Base-by-base conservation (phyloP, 2,797 vertebrate genomes). In the Caiman crocodilus region DNA sequence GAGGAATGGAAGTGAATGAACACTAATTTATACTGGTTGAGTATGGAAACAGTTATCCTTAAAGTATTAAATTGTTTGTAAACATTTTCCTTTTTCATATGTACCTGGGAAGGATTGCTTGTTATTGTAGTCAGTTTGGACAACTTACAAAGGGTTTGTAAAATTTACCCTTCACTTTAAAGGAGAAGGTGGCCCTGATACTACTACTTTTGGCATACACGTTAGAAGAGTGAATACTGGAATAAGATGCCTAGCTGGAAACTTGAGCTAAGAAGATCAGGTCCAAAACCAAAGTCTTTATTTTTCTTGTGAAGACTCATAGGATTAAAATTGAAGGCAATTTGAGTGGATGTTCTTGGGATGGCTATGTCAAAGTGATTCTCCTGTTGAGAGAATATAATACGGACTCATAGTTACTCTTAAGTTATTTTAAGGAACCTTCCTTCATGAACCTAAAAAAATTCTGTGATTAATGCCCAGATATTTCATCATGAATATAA, bases 401-500 rank as follows among this genome's bases (percentile, higher is more conserved):
- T 65, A 23, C 20, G 20, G 20, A 71, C 11, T 32, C 67, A 35
- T 7, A 35, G 5, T 59, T 79, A 23, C 9, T 65, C 30, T 8
- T 61, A 2, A 7, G 10, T 35, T 69, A 20, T 18, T 20, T 69
- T 71, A 71, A 71, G 21, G 35, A 42, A 71, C 59, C 1, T 0
- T 73, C 42, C 71, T 80, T 80, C 63, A 74, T 79, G 57, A 86
- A 56, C 3, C 2, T 79, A 1, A 67, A 16, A 77, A 63, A 71
- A 13, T 5, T 4, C 82, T 32, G 73, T 77, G 42, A 61, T 84
- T 79, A 56, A 58, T 69, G 42, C 85, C 56, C 7, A 90, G 42
- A 61, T 88, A 92, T 85, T 89, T 88, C 64, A n/a, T 59, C 74
- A 14, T 75, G 17, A 84, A 79, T 50, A 74, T n/a, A 84, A 55